phyloP scores from a whole-genome alignment of 2,888 invertebrate species.

The Athrips mouffetella region DNA sequence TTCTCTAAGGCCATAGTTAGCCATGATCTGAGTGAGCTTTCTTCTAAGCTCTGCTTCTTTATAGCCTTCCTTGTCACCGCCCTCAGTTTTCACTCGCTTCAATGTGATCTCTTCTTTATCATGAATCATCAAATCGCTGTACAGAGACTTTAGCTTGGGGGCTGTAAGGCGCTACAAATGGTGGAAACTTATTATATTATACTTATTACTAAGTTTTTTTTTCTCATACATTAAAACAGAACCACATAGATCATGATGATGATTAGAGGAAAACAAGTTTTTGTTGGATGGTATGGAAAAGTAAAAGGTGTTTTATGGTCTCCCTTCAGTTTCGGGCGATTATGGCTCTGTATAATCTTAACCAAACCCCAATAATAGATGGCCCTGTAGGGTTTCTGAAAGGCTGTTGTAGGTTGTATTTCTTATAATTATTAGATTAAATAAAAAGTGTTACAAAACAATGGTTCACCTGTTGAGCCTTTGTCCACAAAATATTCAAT shows the following conservation, averaged over 20 bases:
- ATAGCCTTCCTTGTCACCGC: constrained; percentile 91
- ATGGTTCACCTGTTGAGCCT: constrained; percentile 87
- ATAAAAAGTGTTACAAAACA: neutral
- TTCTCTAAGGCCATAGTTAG: constrained; percentile 87
- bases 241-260: no score
- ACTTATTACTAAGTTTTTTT: no score
- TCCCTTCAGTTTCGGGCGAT: no score
- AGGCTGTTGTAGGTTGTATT: no score
- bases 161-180: constrained; percentile 87
- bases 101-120: constrained; percentile 94
- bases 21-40: constrained; percentile 89
- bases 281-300: no score
- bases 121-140: constrained; percentile 92
- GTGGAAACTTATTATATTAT: no score
- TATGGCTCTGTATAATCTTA: no score
- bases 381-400: no score
- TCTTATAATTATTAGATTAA: neutral
- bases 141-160: constrained; percentile 89
- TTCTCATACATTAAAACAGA: no score
- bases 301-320: no score
- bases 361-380: no score
- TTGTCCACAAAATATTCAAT: constrained; percentile 92
- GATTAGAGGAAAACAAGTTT: no score
- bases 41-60: constrained; percentile 88
- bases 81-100: constrained; percentile 89